Percentiles rank a stretch among this genome's conserved stretches.
Evolutionary conservation across 1,140 invertebrate genomes (phyloP).

Genomic region (Trichogramma pretiosum): DNA sequence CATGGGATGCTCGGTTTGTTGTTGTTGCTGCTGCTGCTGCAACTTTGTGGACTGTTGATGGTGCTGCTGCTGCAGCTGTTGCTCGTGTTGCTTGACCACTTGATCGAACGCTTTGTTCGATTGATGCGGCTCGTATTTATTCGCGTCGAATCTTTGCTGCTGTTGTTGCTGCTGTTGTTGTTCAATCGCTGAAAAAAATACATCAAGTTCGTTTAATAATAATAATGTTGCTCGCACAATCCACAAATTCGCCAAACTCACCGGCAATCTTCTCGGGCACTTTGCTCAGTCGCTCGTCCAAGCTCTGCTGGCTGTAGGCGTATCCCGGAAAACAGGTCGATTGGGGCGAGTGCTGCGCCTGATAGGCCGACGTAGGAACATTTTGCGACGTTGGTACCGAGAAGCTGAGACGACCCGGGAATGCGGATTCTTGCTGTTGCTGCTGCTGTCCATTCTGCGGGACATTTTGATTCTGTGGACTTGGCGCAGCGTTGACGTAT

Average conservation of each 20-base stretch:
- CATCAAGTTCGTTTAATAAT: conserved; percentile 24
- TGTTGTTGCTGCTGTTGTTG: conserved; percentile 22
- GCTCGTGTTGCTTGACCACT: conserved; percentile 20
- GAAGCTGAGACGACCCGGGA: conserved; percentile 27
- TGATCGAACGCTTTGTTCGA: conserved; percentile 27
- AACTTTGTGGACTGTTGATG: conserved; percentile 15
- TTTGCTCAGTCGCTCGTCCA: conserved; percentile 14
- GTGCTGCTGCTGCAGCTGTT: conserved; percentile 21
- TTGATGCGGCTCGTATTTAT: conserved; percentile 21
- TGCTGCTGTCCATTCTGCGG: conserved; percentile 18
- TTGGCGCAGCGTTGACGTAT: too few species aligned
- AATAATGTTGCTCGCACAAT: too few species aligned
- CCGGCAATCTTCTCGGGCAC: conserved; percentile 11
- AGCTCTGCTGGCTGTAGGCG: neutral
- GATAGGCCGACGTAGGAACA: conserved; percentile 15
- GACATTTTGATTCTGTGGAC: conserved; percentile 14
- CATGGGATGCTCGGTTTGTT: conserved; percentile 15
- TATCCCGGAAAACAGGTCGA: neutral
- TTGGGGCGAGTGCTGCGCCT: conserved; percentile 23
- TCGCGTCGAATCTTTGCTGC: conserved; percentile 11
- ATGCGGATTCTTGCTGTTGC: conserved; percentile 25
- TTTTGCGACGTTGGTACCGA: conserved; percentile 12
- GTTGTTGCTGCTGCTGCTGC: conserved; percentile 19
- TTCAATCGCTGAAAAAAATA: conserved; percentile 25
- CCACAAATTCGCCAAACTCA: too few species aligned